These are phyloP conservation scores for Hydropotes inermis DNA, from an alignment of 2,113 vertebrate species.

Conservation along the genomic window DNA sequence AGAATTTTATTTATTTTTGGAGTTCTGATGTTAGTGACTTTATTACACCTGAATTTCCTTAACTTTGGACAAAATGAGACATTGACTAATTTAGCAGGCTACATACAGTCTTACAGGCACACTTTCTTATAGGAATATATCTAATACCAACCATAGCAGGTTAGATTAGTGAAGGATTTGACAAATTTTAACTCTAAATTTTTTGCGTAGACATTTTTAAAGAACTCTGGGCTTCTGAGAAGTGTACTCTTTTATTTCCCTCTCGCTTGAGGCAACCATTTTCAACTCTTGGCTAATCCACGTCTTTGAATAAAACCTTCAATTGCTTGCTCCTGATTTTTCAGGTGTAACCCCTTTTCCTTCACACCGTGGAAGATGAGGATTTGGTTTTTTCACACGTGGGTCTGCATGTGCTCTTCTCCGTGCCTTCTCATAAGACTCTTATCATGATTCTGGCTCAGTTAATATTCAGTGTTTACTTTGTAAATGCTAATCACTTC, in stretches of 20 bases:
- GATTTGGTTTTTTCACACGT: neutral
- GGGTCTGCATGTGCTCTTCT: neutral
- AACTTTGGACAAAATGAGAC: neutral
- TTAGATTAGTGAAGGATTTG: neutral
- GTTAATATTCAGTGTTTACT: constrained; percentile 15
- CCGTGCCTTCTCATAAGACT: neutral
- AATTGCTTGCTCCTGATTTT: neutral
- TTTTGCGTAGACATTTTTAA: neutral
- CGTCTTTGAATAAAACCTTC: neutral
- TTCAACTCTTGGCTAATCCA: neutral
- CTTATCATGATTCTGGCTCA: constrained; percentile 3
- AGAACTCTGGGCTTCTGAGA: neutral
- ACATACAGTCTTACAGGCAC: neutral
- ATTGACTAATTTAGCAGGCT: neutral
- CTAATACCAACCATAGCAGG: neutral
- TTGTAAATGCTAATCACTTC: constrained; percentile 23
- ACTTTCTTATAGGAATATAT: neutral
- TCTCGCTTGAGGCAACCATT: neutral
- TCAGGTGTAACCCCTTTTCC: neutral
- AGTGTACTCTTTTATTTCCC: neutral
- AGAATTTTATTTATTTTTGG: neutral
- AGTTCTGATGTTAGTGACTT: neutral
- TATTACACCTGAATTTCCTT: neutral
- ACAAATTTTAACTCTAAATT: neutral
- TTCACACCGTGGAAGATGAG: neutral